These are phyloP conservation scores for Spinus pinus DNA, from an alignment of 2,797 vertebrate species.

Conservation along the genomic window DNA sequence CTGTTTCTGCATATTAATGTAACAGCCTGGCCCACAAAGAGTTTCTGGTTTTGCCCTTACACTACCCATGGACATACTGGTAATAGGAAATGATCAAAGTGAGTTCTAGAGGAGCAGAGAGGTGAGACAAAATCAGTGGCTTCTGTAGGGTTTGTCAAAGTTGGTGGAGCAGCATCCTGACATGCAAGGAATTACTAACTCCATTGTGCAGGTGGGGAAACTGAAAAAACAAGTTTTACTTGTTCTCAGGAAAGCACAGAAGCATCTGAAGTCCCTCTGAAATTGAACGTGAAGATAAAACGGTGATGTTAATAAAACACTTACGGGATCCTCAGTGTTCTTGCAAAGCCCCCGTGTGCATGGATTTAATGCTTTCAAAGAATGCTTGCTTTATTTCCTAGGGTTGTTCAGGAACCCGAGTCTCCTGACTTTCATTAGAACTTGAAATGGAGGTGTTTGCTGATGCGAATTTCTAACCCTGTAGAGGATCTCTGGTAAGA, in stretches of 20 bases:
- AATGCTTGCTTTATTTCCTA: background rate
- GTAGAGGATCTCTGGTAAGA: background rate
- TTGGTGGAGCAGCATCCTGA: background rate
- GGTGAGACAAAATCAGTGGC: background rate
- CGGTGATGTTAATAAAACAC: background rate
- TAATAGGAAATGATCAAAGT: background rate
- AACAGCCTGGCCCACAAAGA: background rate
- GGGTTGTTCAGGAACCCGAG: background rate
- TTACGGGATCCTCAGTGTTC: background rate
- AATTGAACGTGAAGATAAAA: background rate
- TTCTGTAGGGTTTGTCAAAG: background rate
- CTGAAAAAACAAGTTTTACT: background rate
- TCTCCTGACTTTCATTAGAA: background rate
- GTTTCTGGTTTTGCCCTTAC: background rate
- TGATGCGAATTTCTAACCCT: background rate
- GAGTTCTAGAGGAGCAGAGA: background rate
- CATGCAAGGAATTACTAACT: background rate
- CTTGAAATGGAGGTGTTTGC: background rate
- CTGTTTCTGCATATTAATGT: background rate
- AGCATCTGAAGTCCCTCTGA: background rate
- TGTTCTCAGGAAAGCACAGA: background rate
- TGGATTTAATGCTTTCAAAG: background rate
- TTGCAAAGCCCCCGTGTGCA: background rate
- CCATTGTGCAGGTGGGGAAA: background rate
- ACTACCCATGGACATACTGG: background rate